These are phyloP conservation scores for Cylas formicarius DNA, from an alignment of 1,140 invertebrate genomes.

Conservation along the genomic window DNA sequence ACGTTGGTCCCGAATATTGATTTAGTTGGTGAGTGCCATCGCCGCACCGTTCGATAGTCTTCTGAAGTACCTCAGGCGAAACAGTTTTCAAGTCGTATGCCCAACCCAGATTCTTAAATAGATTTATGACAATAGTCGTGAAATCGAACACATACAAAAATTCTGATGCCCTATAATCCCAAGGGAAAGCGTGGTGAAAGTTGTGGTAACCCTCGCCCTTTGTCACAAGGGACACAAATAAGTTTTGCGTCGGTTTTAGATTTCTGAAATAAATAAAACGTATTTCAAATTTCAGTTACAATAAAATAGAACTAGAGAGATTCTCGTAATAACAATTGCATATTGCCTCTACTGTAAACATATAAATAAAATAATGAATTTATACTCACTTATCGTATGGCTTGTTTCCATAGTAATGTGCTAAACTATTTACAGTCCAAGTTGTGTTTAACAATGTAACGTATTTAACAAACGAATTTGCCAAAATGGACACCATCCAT, in stretches of 20 bases:
- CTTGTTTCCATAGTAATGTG: slow-evolving; percentile 65
- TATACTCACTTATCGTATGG: slow-evolving; percentile 55
- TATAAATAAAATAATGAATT: no score
- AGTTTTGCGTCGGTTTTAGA: slow-evolving; percentile 54
- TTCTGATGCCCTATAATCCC: slow-evolving; percentile 64
- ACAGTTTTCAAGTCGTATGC: slow-evolving; percentile 55
- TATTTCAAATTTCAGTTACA: no score
- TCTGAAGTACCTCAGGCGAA: slow-evolving; percentile 47
- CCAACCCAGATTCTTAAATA: slow-evolving; percentile 52
- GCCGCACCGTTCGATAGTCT: slow-evolving; percentile 52
- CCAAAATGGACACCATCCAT: no score
- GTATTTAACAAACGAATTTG: no score
- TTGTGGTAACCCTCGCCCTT: slow-evolving; percentile 64
- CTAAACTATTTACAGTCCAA: slow-evolving; percentile 82
- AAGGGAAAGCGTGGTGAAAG: slow-evolving; percentile 70
- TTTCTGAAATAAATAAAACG: no score
- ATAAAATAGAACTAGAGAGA: no score
- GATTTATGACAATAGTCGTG: slow-evolving; percentile 46
- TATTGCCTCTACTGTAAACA: background rate
- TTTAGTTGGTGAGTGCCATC: slow-evolving; percentile 52
- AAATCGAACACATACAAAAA: slow-evolving; percentile 44
- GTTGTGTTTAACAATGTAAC: no score
- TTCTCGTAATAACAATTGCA: background rate
- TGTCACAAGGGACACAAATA: slow-evolving; percentile 48
- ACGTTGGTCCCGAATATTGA: no score